A percentile compares a stretch with the other conserved stretches of the same genome.
phyloP scores from a whole-genome alignment of 2,797 vertebrate species.

The Gadopsis marmoratus region DNA sequence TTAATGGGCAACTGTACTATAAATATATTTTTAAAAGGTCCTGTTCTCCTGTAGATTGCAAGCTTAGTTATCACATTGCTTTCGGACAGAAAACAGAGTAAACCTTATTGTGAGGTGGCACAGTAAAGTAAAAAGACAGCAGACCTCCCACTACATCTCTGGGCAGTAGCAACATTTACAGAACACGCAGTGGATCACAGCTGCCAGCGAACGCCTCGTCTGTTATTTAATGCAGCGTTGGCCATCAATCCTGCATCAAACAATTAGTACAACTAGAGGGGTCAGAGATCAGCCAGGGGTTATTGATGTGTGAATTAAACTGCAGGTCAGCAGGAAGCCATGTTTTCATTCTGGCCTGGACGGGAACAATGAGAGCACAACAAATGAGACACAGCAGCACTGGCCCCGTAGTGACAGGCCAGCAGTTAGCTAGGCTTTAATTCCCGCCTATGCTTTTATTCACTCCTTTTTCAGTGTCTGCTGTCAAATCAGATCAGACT shows the following conservation, averaged over 20 bases:
- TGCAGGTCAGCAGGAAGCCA: constrained; percentile 87
- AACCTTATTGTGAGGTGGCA: background rate
- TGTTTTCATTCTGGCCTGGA: constrained; percentile 79
- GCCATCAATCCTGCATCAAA: constrained; percentile 86
- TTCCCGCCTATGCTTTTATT: constrained; percentile 65
- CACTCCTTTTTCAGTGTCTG: constrained; percentile 40
- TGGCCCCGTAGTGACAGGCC: constrained; percentile 72
- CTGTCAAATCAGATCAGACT: constrained; percentile 57
- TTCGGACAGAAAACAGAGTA: background rate
- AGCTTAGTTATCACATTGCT: background rate
- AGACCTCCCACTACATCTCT: background rate
- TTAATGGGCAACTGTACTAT: background rate
- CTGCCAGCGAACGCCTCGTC: constrained; percentile 36
- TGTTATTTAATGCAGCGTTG: constrained; percentile 79
- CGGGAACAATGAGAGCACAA: constrained; percentile 80
- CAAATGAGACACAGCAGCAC: constrained; percentile 78
- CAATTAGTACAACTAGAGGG: constrained; percentile 83
- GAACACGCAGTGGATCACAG: constrained; percentile 50
- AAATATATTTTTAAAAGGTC: background rate
- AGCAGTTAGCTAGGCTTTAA: constrained; percentile 75
- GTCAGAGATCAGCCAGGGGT: constrained; percentile 84
- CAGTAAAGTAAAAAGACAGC: background rate
- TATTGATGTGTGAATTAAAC: constrained; percentile 88
- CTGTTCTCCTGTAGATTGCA: background rate
- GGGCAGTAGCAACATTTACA: constrained; percentile 44